A percentile compares a stretch with the other conserved stretches of the same genome.
Conservation (phyloP, 1,140 invertebrate genomes). For the Nasonia giraulti region DNA sequence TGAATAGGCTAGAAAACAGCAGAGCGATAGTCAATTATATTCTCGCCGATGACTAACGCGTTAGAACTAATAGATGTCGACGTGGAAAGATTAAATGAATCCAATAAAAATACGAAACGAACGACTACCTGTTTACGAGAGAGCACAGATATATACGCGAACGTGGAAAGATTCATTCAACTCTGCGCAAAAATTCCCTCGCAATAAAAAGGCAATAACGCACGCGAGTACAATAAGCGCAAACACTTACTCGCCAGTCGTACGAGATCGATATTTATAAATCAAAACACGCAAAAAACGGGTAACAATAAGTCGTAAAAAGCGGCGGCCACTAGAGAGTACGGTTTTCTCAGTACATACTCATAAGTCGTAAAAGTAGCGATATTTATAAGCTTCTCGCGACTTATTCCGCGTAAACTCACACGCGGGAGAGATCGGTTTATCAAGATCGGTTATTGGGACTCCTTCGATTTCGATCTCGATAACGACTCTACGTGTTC, state of each 20-base stretch:
- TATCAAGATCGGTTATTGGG: neutral
- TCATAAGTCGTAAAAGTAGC: no score
- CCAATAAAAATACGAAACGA: neutral
- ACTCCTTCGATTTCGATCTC: neutral
- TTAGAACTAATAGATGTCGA: neutral
- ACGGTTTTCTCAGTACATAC: slow-evolving; percentile 6
- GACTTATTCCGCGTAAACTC: neutral
- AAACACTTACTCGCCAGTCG: neutral
- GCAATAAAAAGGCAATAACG: neutral
- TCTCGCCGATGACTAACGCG: neutral
- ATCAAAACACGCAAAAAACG: neutral
- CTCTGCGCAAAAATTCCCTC: neutral
- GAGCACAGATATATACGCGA: neutral
- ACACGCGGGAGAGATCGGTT: neutral
- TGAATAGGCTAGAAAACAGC: neutral
- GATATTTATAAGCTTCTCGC: no score
- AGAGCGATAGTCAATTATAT: neutral
- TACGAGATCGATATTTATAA: neutral
- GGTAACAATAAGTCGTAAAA: neutral
- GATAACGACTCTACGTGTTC: neutral
- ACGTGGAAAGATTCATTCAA: neutral
- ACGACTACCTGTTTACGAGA: no score
- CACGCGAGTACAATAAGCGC: neutral
- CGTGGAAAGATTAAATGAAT: neutral
- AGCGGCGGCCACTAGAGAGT: neutral